These are phyloP conservation scores for Zonotrichia albicollis DNA, from an alignment of 2,797 vertebrate genomes.

Conservation along the genomic window DNA sequence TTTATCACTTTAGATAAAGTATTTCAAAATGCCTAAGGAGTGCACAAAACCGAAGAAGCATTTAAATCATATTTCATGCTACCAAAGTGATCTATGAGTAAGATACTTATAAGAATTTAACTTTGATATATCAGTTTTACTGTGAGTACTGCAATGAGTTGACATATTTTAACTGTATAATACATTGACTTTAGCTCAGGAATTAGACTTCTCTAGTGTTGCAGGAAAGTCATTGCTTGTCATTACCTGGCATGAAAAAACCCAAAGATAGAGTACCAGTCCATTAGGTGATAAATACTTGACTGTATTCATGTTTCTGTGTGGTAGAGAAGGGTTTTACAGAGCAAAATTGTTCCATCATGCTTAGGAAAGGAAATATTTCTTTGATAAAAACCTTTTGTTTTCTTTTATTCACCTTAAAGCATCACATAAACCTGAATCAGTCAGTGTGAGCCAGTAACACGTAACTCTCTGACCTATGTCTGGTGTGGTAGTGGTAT, in stretches of 20 bases:
- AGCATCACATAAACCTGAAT: not conserved
- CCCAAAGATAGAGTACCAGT: not conserved
- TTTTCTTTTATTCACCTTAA: not conserved
- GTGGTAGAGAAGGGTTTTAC: not conserved
- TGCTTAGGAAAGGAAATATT: not conserved
- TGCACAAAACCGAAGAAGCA: constrained; percentile 26
- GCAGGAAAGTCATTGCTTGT: not conserved
- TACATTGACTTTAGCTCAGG: not conserved
- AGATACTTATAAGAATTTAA: constrained; percentile 51
- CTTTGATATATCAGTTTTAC: constrained; percentile 51
- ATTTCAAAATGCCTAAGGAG: constrained; percentile 22
- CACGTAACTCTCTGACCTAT: not conserved
- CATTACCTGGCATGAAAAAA: not conserved
- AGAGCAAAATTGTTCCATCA: not conserved
- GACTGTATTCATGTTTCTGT: not conserved
- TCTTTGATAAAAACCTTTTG: not conserved
- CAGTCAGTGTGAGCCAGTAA: not conserved
- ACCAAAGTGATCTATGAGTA: constrained; percentile 50
- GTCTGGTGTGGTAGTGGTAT: not conserved
- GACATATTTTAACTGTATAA: constrained; percentile 6
- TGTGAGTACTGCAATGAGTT: constrained; percentile 13
- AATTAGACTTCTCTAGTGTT: not conserved
- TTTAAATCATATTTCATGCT: constrained; percentile 62
- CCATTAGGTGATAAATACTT: not conserved
- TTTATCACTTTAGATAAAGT: constrained; percentile 41